A percentile compares a stretch with the other conserved stretches of the same genome.
phyloP scores from a whole-genome alignment of 2,797 vertebrate genomes.

The Pagetopsis macropterus region DNA sequence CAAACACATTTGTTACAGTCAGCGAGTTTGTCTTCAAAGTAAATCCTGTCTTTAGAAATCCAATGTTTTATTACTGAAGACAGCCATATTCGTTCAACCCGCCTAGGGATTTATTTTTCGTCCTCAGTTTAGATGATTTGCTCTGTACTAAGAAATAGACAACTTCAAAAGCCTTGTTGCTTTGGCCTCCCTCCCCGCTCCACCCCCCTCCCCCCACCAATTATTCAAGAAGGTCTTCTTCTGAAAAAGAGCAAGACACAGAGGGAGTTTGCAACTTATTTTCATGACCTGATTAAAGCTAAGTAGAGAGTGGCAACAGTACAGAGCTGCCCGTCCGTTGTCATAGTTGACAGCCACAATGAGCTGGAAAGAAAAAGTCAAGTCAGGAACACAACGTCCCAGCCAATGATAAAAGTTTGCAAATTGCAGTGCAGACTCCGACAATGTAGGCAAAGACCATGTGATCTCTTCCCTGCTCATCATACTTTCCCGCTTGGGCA shows the following conservation, averaged over 20 bases:
- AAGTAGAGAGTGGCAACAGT: conserved; percentile 36
- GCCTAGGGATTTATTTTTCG: conserved; percentile 23
- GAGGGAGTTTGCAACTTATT: conserved; percentile 58
- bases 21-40: conserved; percentile 27
- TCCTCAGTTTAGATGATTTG: conserved; percentile 47
- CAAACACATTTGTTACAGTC: conserved; percentile 30
- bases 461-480: no score
- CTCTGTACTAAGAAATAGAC: conserved; percentile 36
- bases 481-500: no score
- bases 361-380: not conserved
- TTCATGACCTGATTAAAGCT: conserved; percentile 64
- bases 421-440: not conserved
- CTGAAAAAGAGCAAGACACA: conserved; percentile 37
- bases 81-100: conserved; percentile 17
- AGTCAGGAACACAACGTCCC: no score
- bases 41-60: conserved; percentile 30
- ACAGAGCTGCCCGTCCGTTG: not conserved
- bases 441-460: not conserved
- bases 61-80: conserved; percentile 31
- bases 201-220: conserved; percentile 35
- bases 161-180: conserved; percentile 62
- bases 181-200: conserved; percentile 34
- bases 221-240: conserved; percentile 69
- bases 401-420: not conserved
- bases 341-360: conserved; percentile 1